Percentiles rank a stretch among this genome's conserved stretches.
These are phyloP conservation scores for Drosophila austrosaltans DNA, from an alignment of 2,888 invertebrate species.

Conservation along the genomic window DNA sequence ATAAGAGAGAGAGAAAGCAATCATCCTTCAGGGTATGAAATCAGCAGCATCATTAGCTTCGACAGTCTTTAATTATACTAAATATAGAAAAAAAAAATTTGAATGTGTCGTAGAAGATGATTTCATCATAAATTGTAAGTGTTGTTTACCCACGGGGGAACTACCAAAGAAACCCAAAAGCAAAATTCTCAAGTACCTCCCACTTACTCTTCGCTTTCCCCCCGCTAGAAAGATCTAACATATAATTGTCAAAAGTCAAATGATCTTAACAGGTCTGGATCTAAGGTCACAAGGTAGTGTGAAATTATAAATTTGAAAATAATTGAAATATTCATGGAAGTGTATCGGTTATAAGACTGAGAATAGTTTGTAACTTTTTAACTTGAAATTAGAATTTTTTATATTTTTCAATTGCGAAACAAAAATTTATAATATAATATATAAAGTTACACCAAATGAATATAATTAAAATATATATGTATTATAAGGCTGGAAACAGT, in stretches of 20 bases:
- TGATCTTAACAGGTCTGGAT: neutral
- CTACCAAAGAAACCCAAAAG: slow-evolving; percentile 1
- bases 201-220: neutral
- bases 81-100: neutral
- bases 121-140: slow-evolving; percentile 32
- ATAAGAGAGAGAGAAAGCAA: neutral
- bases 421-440: no score
- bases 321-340: no score
- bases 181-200: neutral
- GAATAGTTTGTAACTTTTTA: no score
- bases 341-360: no score
- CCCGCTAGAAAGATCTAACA: neutral
- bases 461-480: no score
- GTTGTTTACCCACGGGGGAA: slow-evolving; percentile 23
- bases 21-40: slow-evolving; percentile 1
- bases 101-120: slow-evolving; percentile 20
- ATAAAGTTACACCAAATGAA: no score
- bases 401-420: no score
- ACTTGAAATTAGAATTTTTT: no score
- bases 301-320: no score
- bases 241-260: slow-evolving; percentile 8
- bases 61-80: slow-evolving; percentile 32
- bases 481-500: no score
- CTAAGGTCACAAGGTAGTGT: neutral
- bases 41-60: slow-evolving; percentile 31